These are phyloP conservation scores for Tineola bisselliella DNA, from an alignment of 2,888 invertebrate genomes.

Conservation along the genomic window DNA sequence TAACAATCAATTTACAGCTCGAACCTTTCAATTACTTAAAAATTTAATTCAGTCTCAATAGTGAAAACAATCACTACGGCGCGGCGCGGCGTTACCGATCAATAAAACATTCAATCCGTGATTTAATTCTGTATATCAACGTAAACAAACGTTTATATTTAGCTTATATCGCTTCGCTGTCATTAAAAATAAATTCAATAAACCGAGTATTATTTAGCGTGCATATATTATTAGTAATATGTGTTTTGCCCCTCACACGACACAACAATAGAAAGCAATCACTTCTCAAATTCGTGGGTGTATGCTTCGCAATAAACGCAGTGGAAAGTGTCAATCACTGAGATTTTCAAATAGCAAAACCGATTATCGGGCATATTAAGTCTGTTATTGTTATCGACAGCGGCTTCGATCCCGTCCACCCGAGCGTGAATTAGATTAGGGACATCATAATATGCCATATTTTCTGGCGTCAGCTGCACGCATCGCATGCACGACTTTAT, in stretches of 20 bases:
- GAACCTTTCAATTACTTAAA: no score
- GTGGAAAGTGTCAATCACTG: conserved; percentile 64
- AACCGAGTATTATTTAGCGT: background rate
- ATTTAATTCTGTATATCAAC: no score
- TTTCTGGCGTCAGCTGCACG: conserved; percentile 63
- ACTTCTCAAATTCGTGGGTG: conserved; percentile 31
- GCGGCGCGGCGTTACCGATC: no score
- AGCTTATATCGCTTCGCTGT: background rate
- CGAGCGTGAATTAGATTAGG: conserved; percentile 64
- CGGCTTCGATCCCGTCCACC: conserved; percentile 38
- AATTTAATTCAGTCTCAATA: no score
- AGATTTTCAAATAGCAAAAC: conserved; percentile 64
- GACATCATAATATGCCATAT: conserved; percentile 63
- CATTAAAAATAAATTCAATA: background rate
- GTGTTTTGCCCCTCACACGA: conserved; percentile 8
- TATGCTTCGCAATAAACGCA: conserved; percentile 46
- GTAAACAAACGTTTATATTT: background rate
- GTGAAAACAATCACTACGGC: no score
- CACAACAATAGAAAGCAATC: conserved; percentile 30
- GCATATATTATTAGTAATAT: background rate
- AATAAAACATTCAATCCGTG: no score
- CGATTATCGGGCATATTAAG: conserved; percentile 66
- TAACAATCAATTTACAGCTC: no score
- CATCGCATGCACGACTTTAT: conserved; percentile 40
- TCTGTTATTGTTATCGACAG: conserved; percentile 65